Percentiles rank a stretch among this genome's conserved stretches.
phyloP scores from a whole-genome alignment of 1,140 invertebrate species.

The Oreohelix idahoensis region DNA sequence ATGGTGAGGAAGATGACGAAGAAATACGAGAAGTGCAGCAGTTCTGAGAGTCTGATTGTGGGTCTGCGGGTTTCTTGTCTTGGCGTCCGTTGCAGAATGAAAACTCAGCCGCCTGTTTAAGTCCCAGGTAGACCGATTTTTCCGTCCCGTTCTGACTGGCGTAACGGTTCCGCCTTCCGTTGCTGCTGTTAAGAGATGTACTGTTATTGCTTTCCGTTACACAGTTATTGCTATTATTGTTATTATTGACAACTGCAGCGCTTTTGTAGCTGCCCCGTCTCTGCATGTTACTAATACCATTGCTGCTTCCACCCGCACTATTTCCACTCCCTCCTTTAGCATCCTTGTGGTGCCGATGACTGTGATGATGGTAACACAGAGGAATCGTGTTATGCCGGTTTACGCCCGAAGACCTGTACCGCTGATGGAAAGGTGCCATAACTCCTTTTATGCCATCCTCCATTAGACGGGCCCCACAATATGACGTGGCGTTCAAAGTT shows the following conservation, averaged over 20 bases:
- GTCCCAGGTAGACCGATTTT: not conserved
- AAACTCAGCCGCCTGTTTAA: constrained; percentile 10
- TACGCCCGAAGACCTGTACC: constrained; percentile 32
- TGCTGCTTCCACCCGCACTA: not conserved
- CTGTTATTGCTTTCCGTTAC: not conserved
- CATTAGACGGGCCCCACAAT: not conserved
- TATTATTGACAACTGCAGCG: not conserved
- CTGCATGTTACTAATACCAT: not conserved
- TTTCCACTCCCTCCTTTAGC: not conserved
- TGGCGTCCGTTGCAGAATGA: constrained; percentile 40
- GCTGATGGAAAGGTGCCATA: constrained; percentile 5
- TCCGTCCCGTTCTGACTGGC: not conserved
- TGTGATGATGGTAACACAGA: constrained; percentile 12
- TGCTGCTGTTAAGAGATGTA: not conserved
- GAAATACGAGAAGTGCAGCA: constrained; percentile 5
- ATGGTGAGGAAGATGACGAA: constrained; percentile 25
- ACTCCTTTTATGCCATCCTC: not conserved
- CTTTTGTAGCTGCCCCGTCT: constrained; percentile 4
- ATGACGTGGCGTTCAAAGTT: not conserved
- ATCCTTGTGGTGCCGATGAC: not conserved
- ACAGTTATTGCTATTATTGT: constrained; percentile 27
- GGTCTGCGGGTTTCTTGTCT: not conserved
- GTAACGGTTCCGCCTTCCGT: not conserved
- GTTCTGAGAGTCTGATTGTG: not conserved
- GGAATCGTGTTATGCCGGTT: constrained; percentile 45